A percentile compares a stretch with the other conserved stretches of the same genome.
These are phyloP conservation scores for Prunella fulvescens DNA, from an alignment of 2,113 vertebrate species.

Conservation along the genomic window DNA sequence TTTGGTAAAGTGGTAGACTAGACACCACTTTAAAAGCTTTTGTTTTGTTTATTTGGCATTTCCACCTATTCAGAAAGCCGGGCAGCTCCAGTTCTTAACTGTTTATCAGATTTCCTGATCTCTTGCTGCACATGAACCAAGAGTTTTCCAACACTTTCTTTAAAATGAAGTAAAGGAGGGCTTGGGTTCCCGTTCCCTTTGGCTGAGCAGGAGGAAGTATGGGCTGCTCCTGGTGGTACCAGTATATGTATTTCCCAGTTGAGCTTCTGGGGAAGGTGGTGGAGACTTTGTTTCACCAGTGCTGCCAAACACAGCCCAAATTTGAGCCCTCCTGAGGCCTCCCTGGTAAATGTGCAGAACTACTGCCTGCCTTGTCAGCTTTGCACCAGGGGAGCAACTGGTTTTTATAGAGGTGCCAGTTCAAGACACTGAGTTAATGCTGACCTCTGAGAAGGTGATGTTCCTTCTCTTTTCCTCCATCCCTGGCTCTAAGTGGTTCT, in stretches of 20 bases:
- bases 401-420: neutral
- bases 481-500: neutral
- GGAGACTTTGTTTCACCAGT: neutral
- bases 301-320: neutral
- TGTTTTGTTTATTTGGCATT: slow-evolving; percentile 49
- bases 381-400: neutral
- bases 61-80: slow-evolving; percentile 50
- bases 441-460: fast-evolving
- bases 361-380: neutral
- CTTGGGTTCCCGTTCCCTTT: neutral
- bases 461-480: neutral
- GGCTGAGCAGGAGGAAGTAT: neutral
- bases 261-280: neutral
- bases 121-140: neutral
- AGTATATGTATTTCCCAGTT: fast-evolving
- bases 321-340: neutral
- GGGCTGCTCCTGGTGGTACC: neutral
- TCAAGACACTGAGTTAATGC: neutral
- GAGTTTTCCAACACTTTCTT: neutral
- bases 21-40: neutral
- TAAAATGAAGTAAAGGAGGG: neutral
- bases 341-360: fast-evolving
- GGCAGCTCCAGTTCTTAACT: slow-evolving; percentile 15
- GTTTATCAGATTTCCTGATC: slow-evolving; percentile 41
- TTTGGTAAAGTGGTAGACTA: neutral